These are phyloP conservation scores for Hypotaenidia okinawae DNA, from an alignment of 2,797 vertebrate genomes.

Conservation along the genomic window DNA sequence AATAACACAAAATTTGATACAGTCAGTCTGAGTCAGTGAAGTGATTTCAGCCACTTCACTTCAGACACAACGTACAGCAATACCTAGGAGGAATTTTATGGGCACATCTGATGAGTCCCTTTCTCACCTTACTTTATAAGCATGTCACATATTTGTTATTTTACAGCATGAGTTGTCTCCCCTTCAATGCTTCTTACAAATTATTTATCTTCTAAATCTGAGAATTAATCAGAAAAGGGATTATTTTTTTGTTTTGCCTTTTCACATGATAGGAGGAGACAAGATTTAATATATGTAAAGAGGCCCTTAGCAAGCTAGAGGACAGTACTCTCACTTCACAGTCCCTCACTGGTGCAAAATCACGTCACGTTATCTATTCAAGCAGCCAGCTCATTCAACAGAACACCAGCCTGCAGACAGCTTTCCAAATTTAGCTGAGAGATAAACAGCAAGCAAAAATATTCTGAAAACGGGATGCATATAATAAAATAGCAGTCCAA, in stretches of 20 bases:
- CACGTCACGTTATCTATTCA: not conserved
- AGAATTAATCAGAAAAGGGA: not conserved
- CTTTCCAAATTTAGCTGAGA: conserved; percentile 62
- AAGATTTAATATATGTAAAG: not conserved
- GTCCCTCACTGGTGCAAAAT: conserved; percentile 17
- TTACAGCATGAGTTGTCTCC: not conserved
- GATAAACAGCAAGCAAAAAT: conserved; percentile 43
- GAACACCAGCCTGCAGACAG: conserved; percentile 36
- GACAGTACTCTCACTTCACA: not conserved
- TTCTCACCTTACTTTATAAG: not conserved
- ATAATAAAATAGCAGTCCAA: conserved; percentile 28
- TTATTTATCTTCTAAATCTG: not conserved
- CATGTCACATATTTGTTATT: not conserved
- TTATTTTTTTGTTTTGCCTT: not conserved
- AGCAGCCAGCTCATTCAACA: conserved; percentile 24
- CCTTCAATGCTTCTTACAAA: not conserved
- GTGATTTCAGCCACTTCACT: not conserved
- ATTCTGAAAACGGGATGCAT: not conserved
- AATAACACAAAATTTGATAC: not conserved
- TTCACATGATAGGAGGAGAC: not conserved
- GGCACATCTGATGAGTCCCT: not conserved
- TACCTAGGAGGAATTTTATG: not conserved
- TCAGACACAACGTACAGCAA: not conserved
- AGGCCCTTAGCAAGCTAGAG: not conserved
- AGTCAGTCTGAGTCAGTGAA: not conserved